phyloP scores from a whole-genome alignment of 2,113 vertebrate species.

The Oreochromis tanganicae region DNA sequence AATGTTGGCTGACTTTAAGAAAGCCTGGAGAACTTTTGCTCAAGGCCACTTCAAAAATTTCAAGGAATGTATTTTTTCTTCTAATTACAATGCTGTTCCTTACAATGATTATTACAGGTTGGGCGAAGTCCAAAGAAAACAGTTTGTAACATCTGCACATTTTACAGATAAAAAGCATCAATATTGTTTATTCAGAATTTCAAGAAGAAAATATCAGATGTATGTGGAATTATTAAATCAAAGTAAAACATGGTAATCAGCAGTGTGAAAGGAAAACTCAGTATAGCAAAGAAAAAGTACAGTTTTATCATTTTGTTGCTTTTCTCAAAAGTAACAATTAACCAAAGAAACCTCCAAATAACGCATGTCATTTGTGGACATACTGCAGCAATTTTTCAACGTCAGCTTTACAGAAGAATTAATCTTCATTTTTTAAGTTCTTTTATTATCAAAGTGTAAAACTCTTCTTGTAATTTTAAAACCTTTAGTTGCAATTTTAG shows the following conservation, averaged over 20 bases:
- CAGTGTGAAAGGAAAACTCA: background rate
- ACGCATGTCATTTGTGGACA: background rate
- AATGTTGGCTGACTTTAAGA: background rate
- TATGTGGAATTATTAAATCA: background rate
- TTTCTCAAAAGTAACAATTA: background rate
- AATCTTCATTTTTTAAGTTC: background rate
- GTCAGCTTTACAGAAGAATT: background rate
- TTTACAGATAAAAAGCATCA: background rate
- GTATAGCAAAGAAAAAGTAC: background rate
- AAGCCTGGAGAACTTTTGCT: background rate
- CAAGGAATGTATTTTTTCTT: background rate
- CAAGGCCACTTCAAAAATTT: background rate
- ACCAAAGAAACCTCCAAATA: background rate
- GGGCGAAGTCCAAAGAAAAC: background rate
- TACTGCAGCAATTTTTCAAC: background rate
- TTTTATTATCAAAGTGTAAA: conserved; percentile 2
- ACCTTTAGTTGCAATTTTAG: conserved; percentile 32
- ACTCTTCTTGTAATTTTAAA: conserved; percentile 25
- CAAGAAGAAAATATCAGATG: background rate
- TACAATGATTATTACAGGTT: background rate
- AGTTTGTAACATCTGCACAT: accelerated
- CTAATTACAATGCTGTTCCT: accelerated
- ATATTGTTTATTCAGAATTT: background rate
- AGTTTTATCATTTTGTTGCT: accelerated
- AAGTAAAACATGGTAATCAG: background rate